Evolutionary conservation across 1,140 invertebrate species (phyloP).

Genomic region (Pseudomyrmex concolor): DNA sequence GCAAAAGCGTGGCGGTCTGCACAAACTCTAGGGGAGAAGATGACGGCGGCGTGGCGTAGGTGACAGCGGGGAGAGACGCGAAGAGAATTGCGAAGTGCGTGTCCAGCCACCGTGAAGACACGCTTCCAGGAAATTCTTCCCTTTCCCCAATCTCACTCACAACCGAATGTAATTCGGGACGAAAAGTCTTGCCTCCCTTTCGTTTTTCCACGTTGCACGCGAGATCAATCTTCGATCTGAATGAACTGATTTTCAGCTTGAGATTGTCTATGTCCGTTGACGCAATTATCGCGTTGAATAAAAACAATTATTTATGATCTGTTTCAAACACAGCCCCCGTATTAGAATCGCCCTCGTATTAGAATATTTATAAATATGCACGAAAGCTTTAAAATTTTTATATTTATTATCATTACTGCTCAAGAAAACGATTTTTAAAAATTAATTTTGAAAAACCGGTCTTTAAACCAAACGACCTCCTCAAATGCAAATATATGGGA

Average conservation of each 20-base stretch:
- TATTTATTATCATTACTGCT: neutral
- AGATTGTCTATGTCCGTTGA: neutral
- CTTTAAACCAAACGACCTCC: too few relatives aligned
- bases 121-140: conserved; percentile 82
- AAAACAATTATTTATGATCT: too few relatives aligned
- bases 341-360: too few relatives aligned
- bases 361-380: neutral
- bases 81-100: conserved; percentile 82
- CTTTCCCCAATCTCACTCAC: conserved; percentile 73
- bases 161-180: conserved; percentile 39
- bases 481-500: too few relatives aligned
- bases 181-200: conserved; percentile 21
- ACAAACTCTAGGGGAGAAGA: conserved; percentile 73
- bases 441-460: too few relatives aligned
- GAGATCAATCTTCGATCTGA: neutral
- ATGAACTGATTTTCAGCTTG: neutral
- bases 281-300: neutral
- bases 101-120: conserved; percentile 82
- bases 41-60: conserved; percentile 65
- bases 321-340: too few relatives aligned
- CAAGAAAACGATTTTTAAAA: neutral
- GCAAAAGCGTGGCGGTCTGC: conserved; percentile 67
- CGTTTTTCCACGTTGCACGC: conserved; percentile 7
- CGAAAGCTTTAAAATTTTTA: neutral
- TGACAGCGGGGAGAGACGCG: conserved; percentile 67